A percentile compares a stretch with the other conserved stretches of the same genome.
Evolutionary conservation across 1,140 invertebrate species (phyloP).

Genomic region (Macrosteles quadrilineatus): DNA sequence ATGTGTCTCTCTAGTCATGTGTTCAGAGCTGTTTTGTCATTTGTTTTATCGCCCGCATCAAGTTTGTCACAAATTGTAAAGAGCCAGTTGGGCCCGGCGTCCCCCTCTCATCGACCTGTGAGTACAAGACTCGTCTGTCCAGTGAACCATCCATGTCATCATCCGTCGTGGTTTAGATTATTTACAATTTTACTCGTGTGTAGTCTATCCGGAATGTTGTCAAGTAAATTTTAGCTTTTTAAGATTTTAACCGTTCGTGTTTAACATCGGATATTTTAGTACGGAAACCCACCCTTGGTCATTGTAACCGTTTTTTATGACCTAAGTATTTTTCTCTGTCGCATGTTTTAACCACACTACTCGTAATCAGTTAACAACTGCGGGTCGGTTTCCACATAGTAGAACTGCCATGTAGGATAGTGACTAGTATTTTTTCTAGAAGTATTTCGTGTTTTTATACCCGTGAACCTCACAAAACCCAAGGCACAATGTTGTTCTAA

Average conservation of each 20-base stretch:
- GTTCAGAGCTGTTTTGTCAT: constrained; percentile 5
- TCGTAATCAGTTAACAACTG: too few species aligned
- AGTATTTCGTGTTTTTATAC: constrained; percentile 25
- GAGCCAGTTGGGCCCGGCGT: too few species aligned
- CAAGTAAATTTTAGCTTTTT: neutral
- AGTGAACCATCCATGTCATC: constrained; percentile 1
- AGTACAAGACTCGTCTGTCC: too few species aligned
- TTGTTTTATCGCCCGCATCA: neutral
- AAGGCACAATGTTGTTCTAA: too few species aligned
- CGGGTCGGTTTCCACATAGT: constrained; percentile 4
- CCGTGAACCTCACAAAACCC: too few species aligned
- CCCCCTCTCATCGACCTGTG: too few species aligned
- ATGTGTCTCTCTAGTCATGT: neutral
- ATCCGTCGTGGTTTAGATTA: constrained; percentile 6
- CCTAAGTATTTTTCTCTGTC: too few species aligned
- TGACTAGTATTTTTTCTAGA: constrained; percentile 6
- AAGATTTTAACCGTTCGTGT: neutral
- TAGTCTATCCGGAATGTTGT: constrained; percentile 22
- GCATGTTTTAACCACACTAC: too few species aligned
- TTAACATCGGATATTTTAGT: neutral
- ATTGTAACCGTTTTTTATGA: too few species aligned
- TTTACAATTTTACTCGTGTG: constrained; percentile 1
- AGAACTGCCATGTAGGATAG: constrained; percentile 14
- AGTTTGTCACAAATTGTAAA: neutral
- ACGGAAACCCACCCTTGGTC: neutral